phyloP scores from a whole-genome alignment of 2,888 invertebrate species.

The Rotaria macrura region DNA sequence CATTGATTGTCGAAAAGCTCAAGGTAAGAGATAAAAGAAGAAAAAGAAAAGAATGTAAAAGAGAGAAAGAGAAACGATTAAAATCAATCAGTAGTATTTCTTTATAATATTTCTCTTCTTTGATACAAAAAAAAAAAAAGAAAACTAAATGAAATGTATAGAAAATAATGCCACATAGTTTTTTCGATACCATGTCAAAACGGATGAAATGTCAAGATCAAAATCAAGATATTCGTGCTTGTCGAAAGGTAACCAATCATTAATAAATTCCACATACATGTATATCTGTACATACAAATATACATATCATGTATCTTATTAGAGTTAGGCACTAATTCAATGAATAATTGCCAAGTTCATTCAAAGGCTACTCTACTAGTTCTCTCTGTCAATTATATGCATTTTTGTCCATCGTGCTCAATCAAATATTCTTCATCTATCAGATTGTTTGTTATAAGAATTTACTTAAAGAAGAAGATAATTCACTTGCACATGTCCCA shows the following conservation, averaged over 20 bases:
- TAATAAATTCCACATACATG: background rate
- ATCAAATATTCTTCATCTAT: background rate
- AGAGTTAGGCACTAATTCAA: background rate
- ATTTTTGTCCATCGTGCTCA: background rate
- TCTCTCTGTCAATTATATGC: background rate
- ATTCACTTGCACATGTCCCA: background rate
- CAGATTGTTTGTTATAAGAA: background rate
- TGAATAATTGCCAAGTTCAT: background rate
- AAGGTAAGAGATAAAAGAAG: background rate
- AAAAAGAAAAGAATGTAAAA: background rate
- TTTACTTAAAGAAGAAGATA: background rate
- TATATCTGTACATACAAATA: no score
- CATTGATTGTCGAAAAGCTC: conserved; percentile 7
- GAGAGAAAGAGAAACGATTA: background rate
- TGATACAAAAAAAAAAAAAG: background rate
- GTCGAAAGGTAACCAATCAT: background rate
- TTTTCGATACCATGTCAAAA: background rate
- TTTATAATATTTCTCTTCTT: background rate
- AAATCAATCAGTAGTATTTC: background rate
- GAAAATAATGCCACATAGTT: background rate
- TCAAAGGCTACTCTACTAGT: background rate
- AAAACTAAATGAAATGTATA: background rate
- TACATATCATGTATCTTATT: background rate
- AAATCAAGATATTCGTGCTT: background rate
- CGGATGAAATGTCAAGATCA: background rate